These are phyloP conservation scores for Troides oblongomaculatus DNA, from an alignment of 2,888 invertebrate species.

Conservation along the genomic window DNA sequence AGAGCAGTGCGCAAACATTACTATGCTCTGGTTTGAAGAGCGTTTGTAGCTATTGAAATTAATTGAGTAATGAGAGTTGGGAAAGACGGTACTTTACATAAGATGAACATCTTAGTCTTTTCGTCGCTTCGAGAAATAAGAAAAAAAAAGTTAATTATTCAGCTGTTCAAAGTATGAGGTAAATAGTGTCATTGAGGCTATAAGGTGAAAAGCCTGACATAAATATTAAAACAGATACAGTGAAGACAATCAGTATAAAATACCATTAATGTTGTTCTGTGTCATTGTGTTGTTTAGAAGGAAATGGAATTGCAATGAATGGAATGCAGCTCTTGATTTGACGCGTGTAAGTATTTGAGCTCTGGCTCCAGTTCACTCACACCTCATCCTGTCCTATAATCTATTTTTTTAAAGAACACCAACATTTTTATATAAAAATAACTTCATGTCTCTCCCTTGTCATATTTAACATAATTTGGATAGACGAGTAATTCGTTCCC, in stretches of 20 bases:
- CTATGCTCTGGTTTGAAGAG: no score
- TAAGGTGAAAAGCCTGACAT: slow-evolving; percentile 14
- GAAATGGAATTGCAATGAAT: slow-evolving; percentile 23
- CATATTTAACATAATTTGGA: background rate
- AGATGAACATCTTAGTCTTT: no score
- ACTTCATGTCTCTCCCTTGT: background rate
- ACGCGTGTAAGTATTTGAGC: slow-evolving; percentile 1
- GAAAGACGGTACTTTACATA: no score
- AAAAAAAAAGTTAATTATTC: background rate
- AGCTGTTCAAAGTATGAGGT: slow-evolving; percentile 1
- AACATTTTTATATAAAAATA: background rate
- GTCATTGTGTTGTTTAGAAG: slow-evolving; percentile 23
- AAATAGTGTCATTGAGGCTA: slow-evolving; percentile 14
- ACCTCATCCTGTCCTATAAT: slow-evolving; percentile 13
- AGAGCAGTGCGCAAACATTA: no score
- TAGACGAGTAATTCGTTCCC: background rate
- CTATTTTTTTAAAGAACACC: background rate
- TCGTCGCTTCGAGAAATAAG: no score
- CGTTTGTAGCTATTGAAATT: no score
- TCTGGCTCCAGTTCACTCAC: slow-evolving; percentile 14
- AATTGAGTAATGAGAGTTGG: no score
- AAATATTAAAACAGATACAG: slow-evolving; percentile 9
- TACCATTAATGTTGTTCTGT: slow-evolving; percentile 7
- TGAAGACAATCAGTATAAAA: slow-evolving; percentile 19
- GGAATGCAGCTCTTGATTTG: slow-evolving; percentile 25